These are phyloP conservation scores for Tenthredo amoena DNA, from an alignment of 2,888 invertebrate species.

Conservation along the genomic window DNA sequence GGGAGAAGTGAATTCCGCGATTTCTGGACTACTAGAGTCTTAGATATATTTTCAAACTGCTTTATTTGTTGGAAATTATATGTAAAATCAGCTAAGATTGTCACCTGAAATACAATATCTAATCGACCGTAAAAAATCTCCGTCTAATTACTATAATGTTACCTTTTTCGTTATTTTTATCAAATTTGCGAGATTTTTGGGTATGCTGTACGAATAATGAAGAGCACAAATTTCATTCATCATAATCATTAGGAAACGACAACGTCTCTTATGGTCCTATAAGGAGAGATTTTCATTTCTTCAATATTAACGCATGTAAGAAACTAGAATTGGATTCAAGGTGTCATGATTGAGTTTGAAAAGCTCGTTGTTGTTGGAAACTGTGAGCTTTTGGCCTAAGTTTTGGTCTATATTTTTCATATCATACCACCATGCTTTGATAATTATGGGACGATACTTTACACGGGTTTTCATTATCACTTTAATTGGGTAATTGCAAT, in stretches of 20 bases:
- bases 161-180: background rate
- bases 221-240: no score
- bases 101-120: slow-evolving; percentile 21
- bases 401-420: background rate
- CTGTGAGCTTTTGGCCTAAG: background rate
- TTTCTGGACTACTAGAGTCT: background rate
- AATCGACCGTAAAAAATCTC: background rate
- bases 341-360: no score
- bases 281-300: no score
- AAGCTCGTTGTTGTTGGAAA: no score
- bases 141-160: background rate
- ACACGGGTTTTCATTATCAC: background rate
- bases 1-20: background rate
- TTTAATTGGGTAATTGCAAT: background rate
- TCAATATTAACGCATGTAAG: no score
- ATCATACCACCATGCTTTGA: background rate
- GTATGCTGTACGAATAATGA: no score
- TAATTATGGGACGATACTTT: background rate
- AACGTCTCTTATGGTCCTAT: no score
- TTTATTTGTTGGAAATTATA: background rate
- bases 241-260: no score
- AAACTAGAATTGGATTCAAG: no score
- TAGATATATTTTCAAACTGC: background rate
- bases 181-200: no score
- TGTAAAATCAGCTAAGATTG: background rate